Evolutionary conservation across 2,888 invertebrate genomes (phyloP), one percentile per base, ranked within the genome.

Genomic region (Brachyptera putata): DNA sequence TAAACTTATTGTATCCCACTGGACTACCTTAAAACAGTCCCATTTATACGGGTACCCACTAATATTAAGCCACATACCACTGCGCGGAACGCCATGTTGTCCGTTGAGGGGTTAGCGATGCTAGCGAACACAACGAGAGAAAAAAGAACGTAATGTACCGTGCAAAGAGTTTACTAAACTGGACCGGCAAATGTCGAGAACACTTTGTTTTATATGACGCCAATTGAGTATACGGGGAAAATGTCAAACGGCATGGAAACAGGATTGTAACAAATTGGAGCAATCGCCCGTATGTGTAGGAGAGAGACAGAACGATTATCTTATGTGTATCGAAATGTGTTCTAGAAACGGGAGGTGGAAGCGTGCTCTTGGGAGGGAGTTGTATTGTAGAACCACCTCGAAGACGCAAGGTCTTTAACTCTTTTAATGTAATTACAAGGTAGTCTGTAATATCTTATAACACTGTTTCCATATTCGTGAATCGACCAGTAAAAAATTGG

Each of bases 151-250:
- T 21, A 14, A 9, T 30, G 36, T 1, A 34, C 36, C 9, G 53
- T n/a, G 36, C 21, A 53, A 53, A 30, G 56, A 55, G 49, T 56
- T 46, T 26, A 41, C 14, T 30, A 46, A 49, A 62, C 62, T 62
- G 62, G 62, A 53, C 50, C 58, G 59, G 59, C 18, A 18, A 50
- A 25, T 25, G 50, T 18, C 36, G 48, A 49, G 39, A 24, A 48
- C 62, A 36, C 61, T 56, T 57, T 60, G 62, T 62, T 62, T 62
- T 62, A 62, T 62, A 62, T 60, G 56, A 43, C 48, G 57, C 43
- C 56, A 49, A 62, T 53, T 3, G 53, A 25, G 26, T 49, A 30
- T 16, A 50, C n/a, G 41, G 49, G 49, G 49, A 50, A 60, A 56
- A 56, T 61, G 58, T 58, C 61, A 58, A 53, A 53, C 21, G 53